These are phyloP conservation scores for Diarsia dahlii DNA, from an alignment of 2,888 invertebrate genomes.

Conservation along the genomic window DNA sequence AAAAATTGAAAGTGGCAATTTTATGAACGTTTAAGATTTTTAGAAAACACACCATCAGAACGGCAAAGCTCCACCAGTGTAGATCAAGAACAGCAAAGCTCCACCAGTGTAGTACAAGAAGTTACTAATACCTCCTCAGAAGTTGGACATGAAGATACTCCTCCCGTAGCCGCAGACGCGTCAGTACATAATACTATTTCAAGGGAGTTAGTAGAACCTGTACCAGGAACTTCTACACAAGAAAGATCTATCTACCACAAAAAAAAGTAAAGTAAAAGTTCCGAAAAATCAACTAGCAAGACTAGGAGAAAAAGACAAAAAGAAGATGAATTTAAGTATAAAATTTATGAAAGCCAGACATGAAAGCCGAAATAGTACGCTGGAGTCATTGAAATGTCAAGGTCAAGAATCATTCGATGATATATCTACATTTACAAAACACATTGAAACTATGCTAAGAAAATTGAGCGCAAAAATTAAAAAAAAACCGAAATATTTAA, in stretches of 20 bases:
- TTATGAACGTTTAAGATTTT: constrained; percentile 53
- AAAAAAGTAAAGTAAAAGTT: background rate
- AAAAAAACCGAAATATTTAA: constrained; percentile 1
- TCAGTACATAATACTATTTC: constrained; percentile 12
- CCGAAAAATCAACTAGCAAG: background rate
- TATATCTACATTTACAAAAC: constrained; percentile 45
- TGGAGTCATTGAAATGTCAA: constrained; percentile 33
- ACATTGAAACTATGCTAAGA: constrained; percentile 44
- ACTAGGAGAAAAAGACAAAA: constrained; percentile 3
- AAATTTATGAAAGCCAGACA: constrained; percentile 20
- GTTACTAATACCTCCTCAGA: no score
- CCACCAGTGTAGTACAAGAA: no score
- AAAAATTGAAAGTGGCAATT: constrained; percentile 52
- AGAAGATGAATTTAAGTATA: constrained; percentile 12
- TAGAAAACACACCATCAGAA: constrained; percentile 49
- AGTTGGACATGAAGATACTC: constrained; percentile 7
- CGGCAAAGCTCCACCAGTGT: constrained; percentile 21
- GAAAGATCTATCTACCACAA: background rate
- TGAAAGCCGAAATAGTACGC: constrained; percentile 8
- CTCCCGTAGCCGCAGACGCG: background rate
- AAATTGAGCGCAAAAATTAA: constrained; percentile 42
- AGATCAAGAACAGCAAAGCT: no score
- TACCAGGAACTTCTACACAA: constrained; percentile 6
- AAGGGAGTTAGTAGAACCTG: background rate
- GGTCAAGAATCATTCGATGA: constrained; percentile 28